Conservation (phyloP, 2,797 vertebrate species). For the Platyrinchus mystaceus region DNA sequence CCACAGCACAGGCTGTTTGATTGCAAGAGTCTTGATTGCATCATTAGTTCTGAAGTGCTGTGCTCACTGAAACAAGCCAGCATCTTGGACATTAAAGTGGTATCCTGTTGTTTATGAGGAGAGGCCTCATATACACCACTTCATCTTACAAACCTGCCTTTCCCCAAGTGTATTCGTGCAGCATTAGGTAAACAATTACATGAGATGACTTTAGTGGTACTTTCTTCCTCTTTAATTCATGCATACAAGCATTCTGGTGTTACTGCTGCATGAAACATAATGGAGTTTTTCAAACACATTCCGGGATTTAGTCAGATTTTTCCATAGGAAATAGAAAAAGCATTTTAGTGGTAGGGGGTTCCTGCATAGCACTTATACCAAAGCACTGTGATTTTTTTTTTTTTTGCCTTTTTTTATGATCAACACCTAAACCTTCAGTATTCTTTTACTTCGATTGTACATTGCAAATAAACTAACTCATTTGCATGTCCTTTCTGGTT, state of each 20-base stretch:
- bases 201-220: constrained; percentile 78
- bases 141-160: constrained; percentile 84
- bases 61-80: constrained; percentile 87
- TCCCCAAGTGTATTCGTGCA: constrained; percentile 79
- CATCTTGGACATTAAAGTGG: constrained; percentile 88
- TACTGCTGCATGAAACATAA: constrained; percentile 74
- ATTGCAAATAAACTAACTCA: constrained; percentile 31
- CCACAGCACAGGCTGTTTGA: constrained; percentile 84
- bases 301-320: constrained; percentile 68
- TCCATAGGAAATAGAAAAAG: constrained; percentile 57
- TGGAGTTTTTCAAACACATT: constrained; percentile 71
- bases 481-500: constrained; percentile 31
- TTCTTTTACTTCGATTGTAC: background rate
- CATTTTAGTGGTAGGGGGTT: constrained; percentile 54
- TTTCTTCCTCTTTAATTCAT: constrained; percentile 75
- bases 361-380: constrained; percentile 21
- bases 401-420: background rate
- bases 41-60: constrained; percentile 89
- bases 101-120: constrained; percentile 86
- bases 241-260: constrained; percentile 69
- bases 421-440: constrained; percentile 16
- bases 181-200: constrained; percentile 85
- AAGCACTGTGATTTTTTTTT: background rate
- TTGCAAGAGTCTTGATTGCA: constrained; percentile 88
- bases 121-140: constrained; percentile 82